Conservation (phyloP, 2,797 vertebrate species). For the Xenops minutus region DNA sequence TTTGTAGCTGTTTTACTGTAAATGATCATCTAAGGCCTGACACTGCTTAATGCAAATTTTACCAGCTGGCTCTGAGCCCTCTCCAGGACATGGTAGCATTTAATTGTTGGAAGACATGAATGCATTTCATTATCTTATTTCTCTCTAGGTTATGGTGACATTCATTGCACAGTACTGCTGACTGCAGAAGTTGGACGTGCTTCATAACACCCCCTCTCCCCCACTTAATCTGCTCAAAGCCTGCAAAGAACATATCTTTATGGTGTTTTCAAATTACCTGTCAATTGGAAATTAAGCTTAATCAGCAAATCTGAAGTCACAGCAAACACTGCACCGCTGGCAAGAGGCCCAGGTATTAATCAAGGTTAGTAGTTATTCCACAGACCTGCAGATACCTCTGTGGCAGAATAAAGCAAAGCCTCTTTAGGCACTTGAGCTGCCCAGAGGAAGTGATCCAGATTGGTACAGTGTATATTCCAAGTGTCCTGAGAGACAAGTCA, state of each 20-base stretch:
- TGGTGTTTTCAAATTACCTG: slow-evolving; percentile 25
- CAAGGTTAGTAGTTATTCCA: not conserved
- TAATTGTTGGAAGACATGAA: not conserved
- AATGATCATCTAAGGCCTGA: not conserved
- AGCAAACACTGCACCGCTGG: slow-evolving; percentile 9
- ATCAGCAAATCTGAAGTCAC: slow-evolving; percentile 47
- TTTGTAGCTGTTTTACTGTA: not conserved
- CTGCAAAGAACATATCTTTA: not conserved
- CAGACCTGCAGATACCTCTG: not conserved
- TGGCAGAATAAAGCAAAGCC: not conserved
- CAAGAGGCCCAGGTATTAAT: slow-evolving; percentile 13
- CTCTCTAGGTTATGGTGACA: slow-evolving; percentile 24
- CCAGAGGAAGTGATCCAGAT: not conserved
- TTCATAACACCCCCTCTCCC: not conserved
- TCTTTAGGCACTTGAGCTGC: not conserved
- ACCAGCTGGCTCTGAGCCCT: not conserved
- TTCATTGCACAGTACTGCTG: slow-evolving; percentile 28
- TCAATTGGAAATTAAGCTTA: slow-evolving; percentile 34
- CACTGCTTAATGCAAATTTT: not conserved
- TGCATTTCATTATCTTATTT: not conserved
- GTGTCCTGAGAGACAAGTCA: not conserved
- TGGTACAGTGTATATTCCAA: not conserved
- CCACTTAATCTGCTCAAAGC: slow-evolving; percentile 12
- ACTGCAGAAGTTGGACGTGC: slow-evolving; percentile 9
- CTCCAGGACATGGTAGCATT: not conserved